phyloP scores from a whole-genome alignment of 2,797 vertebrate species.

The Rhincodon typus region DNA sequence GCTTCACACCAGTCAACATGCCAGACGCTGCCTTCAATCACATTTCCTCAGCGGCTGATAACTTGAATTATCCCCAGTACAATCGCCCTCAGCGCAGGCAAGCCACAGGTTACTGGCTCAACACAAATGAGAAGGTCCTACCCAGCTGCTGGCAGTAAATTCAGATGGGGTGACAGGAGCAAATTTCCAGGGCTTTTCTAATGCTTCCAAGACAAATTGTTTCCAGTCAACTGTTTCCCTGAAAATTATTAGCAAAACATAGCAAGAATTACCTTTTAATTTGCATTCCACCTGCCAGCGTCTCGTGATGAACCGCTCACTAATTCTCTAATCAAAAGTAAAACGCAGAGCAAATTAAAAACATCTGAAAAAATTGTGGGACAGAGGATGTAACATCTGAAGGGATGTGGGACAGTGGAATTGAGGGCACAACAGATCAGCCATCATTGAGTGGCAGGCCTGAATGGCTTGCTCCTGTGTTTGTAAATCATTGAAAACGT shows the following conservation, averaged over 20 bases:
- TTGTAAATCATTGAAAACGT: no score
- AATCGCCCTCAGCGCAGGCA: not conserved
- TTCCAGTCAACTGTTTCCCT: not conserved
- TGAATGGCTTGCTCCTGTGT: no score
- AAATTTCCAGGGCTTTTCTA: not conserved
- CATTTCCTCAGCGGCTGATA: not conserved
- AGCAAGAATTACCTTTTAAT: not conserved
- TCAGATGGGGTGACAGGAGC: not conserved
- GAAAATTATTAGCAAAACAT: not conserved
- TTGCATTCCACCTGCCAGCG: not conserved
- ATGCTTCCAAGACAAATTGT: not conserved
- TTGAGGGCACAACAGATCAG: no score
- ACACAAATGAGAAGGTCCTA: no score
- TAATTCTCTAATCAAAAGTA: not conserved
- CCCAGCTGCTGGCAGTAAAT: not conserved
- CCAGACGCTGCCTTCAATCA: not conserved
- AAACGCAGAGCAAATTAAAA: not conserved
- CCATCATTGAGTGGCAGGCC: no score
- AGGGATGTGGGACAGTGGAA: no score
- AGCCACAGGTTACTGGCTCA: not conserved
- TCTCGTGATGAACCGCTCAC: not conserved
- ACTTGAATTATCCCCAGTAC: not conserved
- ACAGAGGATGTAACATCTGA: no score
- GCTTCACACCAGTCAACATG: not conserved
- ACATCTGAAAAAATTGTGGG: not conserved